A percentile compares a stretch with the other conserved stretches of the same genome.
phyloP scores from a whole-genome alignment of 1,140 invertebrate genomes.

The Saccostrea echinata region DNA sequence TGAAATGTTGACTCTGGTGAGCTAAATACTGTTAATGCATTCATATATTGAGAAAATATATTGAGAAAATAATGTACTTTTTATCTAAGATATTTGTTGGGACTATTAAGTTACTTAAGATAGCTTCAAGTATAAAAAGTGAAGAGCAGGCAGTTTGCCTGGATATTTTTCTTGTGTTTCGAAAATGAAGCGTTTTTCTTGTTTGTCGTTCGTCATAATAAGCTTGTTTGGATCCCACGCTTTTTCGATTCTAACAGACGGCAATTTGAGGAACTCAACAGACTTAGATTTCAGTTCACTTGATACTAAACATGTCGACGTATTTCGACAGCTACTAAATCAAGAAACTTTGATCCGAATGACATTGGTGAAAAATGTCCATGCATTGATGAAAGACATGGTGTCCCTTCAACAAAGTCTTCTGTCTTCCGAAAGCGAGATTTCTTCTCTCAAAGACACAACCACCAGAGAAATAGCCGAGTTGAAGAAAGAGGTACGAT shows the following conservation, averaged over 20 bases:
- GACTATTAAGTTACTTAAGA: too few relatives aligned
- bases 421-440: neutral
- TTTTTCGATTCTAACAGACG: neutral
- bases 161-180: neutral
- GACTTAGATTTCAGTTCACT: neutral
- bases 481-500: neutral
- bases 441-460: neutral
- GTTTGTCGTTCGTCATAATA: neutral
- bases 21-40: too few relatives aligned
- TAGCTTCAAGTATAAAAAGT: neutral
- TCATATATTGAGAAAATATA: too few relatives aligned
- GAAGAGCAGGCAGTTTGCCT: neutral
- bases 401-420: neutral
- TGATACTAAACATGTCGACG: neutral
- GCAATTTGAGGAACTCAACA: neutral
- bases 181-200: neutral
- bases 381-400: neutral
- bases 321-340: neutral
- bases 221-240: neutral
- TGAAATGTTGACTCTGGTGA: too few relatives aligned
- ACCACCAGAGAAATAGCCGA: neutral
- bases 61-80: too few relatives aligned
- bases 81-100: too few relatives aligned
- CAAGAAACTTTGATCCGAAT: neutral
- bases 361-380: conserved; percentile 8